Evolutionary conservation across 2,797 vertebrate genomes (phyloP), one percentile per base, ranked within the genome.

Genomic region (Danio jaintianensis): DNA sequence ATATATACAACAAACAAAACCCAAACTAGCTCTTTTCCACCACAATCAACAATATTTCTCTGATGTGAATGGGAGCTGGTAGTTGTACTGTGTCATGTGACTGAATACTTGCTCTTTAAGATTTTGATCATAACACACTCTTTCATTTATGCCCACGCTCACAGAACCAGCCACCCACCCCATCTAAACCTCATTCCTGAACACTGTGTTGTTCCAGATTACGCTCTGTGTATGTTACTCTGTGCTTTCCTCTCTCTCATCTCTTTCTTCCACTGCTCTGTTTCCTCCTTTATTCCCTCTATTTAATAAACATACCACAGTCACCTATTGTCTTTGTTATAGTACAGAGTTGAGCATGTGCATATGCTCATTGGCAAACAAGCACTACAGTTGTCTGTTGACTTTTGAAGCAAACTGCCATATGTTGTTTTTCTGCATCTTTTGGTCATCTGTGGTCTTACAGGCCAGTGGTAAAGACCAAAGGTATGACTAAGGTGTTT

Each of bases 401-500:
- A 50, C 52, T 45, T 29, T 58, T 56, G 13, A 10, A 40, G 67
- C 10, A 53, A 64, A 56, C 29, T 45, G 52, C 6, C 20, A 12
- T 5, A 52, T 53, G 18, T 40, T 15, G 43, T 6, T 7, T 71
- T 63, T 36, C n/a, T 36, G 64, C n/a, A 69, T 69, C 20, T 47
- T 66, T 69, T 62, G 18, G 18, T 29, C 56, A 50, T 67, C 42
- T 59, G 64, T 42, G 13, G 52, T 18, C 55, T 68, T 55, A 67
- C 59, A 36, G 38, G 64, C 70, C n/a, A 55, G 38, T n/a, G 50
- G 11, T 74, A 56, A 63, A 50, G 48, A 61, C 48, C 58, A 63
- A 52, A 63, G 68, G 52, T 58, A 29, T 67, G 69, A 82, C 68
- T 74, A 59, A 52, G 47, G 53, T 66, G 81, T 74, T 78, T 78